Conservation (phyloP, 2,113 vertebrate species). For the Syngnathus typhle region DNA sequence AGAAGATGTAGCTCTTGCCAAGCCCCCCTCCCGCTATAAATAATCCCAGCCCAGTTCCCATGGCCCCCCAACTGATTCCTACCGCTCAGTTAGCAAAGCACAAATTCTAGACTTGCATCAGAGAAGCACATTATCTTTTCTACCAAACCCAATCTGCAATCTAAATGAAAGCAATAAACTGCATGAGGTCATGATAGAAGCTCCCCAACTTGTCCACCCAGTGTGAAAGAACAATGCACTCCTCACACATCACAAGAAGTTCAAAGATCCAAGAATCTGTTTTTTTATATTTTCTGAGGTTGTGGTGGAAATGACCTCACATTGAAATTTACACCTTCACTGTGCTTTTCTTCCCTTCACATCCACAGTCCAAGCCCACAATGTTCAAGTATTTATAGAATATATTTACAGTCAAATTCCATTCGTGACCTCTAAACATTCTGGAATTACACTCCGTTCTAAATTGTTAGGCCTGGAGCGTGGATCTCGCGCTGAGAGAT, state of each 20-base stretch:
- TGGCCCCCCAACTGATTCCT: conserved; percentile 53
- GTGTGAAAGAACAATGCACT: conserved; percentile 13
- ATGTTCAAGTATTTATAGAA: conserved; percentile 20
- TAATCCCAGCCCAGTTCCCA: conserved; percentile 68
- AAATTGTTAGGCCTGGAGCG: conserved; percentile 26
- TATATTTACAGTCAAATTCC: conserved; percentile 15
- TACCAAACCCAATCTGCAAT: not conserved
- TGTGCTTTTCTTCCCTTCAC: conserved; percentile 7
- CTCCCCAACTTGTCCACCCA: conserved; percentile 1
- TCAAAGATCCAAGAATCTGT: conserved; percentile 13
- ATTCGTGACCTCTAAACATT: conserved; percentile 16
- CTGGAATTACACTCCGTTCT: conserved; percentile 21
- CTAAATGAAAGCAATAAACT: conserved; percentile 12
- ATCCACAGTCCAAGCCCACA: not conserved
- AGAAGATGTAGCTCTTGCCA: conserved; percentile 49
- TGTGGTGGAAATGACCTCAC: conserved; percentile 8
- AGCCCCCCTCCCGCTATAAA: conserved; percentile 51
- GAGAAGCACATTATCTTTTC: conserved; percentile 7
- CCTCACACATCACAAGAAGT: conserved; percentile 4
- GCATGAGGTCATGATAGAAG: conserved; percentile 7
- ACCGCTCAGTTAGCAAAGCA: conserved; percentile 22
- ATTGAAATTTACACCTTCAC: conserved; percentile 13
- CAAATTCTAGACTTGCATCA: conserved; percentile 12
- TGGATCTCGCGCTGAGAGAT: conserved; percentile 7
- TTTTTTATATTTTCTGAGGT: not conserved